Base-by-base conservation (phyloP, 2,888 invertebrate genomes). In the Agelastica alni region DNA sequence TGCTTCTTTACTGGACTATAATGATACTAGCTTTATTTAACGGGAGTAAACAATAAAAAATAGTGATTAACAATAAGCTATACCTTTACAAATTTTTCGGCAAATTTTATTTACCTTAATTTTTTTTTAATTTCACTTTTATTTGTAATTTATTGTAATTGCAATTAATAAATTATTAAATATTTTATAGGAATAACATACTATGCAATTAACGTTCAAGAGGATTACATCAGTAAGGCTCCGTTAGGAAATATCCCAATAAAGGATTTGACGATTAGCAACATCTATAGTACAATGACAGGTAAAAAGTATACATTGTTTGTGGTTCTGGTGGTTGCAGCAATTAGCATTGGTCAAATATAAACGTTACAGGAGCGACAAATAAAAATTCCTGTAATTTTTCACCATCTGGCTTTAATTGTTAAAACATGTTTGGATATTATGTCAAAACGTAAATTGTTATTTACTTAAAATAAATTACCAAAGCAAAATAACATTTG, bases 141-240 rank as follows among this genome's bases (percentile, higher is more conserved):
- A n/a, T n/a, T n/a, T n/a, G n/a, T n/a, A n/a, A n/a, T n/a, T n/a
- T n/a, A n/a, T n/a, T n/a, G n/a, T n/a, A n/a, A n/a, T n/a, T n/a
- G n/a, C n/a, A n/a, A n/a, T n/a, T n/a, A n/a, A n/a, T n/a, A n/a
- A n/a, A n/a, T n/a, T n/a, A n/a, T n/a, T n/a, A n/a, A n/a, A n/a
- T n/a, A n/a, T 26, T 31, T 20, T 48, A 28, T 16, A 53, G 53
- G 48, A 12, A 53, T 53, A 13, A 4, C 17, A 9, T 12, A 34
- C 28, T 48, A 53, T 13, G 54, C 13, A 18, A 44, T 54, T 13
- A 44, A 44, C n/a, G 39, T 54, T 4, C 48, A 54, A 32, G 34
- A 54, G 30, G 48, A 54, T 12, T 54, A 54, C 13, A 54, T 31
- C 4, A 49, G 49, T 17, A 32, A 39, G 31, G 54, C 49, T 22